Evolutionary conservation across 2,888 invertebrate genomes (phyloP), one percentile per base, ranked within the genome.

Genomic region (Timema podura): DNA sequence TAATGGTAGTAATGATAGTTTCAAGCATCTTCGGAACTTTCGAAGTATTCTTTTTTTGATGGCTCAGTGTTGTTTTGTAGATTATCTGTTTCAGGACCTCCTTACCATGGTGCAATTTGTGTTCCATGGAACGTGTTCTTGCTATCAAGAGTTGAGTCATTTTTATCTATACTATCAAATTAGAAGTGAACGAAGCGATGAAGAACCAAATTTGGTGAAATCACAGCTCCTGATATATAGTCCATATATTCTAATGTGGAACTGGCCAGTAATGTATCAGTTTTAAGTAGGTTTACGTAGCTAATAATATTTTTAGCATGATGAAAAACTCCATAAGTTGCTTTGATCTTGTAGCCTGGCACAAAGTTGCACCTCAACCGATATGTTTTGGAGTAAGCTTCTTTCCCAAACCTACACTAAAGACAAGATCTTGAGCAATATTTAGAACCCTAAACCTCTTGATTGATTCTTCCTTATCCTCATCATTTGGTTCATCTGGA

Each of bases 301-400:
- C 54, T 68, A 54, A 68, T 51, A n/a, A 49, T 54, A 59, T 68
- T 48, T 68, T 57, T 57, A 16, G 68, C 68, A 3, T 47, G 46
- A 68, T 68, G 44, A 59, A 68, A 68, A 68, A 13, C 51, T 68
- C 59, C 45, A 68, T 57, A 30, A 68, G 68, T 57, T 48, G 54
- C 15, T 68, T 68, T n/a, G 57, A 68, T 30, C 68, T 54, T 47
- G 68, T 68, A 15, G 68, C 48, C 59, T 68, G 57, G 54, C 54
- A 47, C 15, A 68, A 54, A 45, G 68, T 68, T 54, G 45, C 47
- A 48, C 48, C 65, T 16, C 44, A 45, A 48, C 45, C 65, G 6
- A 65, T 48, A 47, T 65, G 46, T 65, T 67, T 67, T 30, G 49
- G 49, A 49, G 67, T 45, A 15, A 48, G 44, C 48, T 51, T 51